phyloP scores from a whole-genome alignment of 2,797 vertebrate genomes.

The Gorsachius magnificus region DNA sequence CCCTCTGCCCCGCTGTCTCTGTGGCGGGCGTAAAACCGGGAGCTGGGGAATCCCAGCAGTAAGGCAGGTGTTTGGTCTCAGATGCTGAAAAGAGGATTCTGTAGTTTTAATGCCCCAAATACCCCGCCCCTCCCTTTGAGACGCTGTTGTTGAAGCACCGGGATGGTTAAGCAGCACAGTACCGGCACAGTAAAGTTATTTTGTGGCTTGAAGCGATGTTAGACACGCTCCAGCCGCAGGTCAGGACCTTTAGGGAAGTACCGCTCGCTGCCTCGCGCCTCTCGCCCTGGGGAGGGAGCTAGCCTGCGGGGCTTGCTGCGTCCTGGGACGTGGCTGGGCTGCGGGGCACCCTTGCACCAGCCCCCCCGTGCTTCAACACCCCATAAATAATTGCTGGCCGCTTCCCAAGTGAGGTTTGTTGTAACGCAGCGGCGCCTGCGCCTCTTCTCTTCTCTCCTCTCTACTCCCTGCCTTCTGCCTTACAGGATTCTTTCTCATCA shows the following conservation, averaged over 20 bases:
- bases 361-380: neutral
- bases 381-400: neutral
- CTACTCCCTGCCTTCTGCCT: slow-evolving; percentile 3
- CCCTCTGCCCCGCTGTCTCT: neutral
- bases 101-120: neutral
- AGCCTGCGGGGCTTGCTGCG: fast-evolving
- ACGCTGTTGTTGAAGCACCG: neutral
- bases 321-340: neutral
- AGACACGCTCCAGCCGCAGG: neutral
- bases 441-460: neutral
- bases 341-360: neutral
- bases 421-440: neutral
- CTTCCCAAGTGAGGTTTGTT: neutral
- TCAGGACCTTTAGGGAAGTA: neutral
- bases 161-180: neutral
- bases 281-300: neutral
- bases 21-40: neutral
- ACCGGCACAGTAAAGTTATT: neutral
- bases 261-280: fast-evolving
- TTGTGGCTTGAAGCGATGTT: neutral
- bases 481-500: neutral
- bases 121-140: neutral
- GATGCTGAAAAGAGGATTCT: neutral
- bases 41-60: neutral
- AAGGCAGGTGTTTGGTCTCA: neutral